These are phyloP conservation scores for Halocaridina rubra DNA, from an alignment of 2,888 invertebrate species.

Conservation along the genomic window DNA sequence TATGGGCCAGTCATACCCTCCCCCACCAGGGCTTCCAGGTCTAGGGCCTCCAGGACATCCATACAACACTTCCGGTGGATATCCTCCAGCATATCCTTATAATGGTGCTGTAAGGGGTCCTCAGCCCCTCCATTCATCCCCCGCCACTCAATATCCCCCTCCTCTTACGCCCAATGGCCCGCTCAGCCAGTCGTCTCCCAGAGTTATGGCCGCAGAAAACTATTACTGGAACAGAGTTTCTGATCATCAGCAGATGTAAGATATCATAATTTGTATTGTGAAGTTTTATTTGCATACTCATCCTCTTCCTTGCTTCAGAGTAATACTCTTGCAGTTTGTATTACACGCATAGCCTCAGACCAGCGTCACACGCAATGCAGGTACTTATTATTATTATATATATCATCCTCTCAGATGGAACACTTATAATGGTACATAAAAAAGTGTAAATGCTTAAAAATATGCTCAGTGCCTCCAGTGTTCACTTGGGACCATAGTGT, in stretches of 20 bases:
- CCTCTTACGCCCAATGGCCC: constrained; percentile 61
- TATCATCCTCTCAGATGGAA: not conserved
- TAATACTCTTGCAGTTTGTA: not conserved
- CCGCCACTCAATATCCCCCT: constrained; percentile 53
- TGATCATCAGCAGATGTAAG: constrained; percentile 47
- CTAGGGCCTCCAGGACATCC: constrained; percentile 42
- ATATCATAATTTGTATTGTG: not conserved
- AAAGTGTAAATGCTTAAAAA: not conserved
- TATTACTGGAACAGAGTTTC: constrained; percentile 48
- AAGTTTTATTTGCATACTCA: not conserved
- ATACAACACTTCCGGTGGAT: constrained; percentile 28
- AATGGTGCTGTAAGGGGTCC: constrained; percentile 54
- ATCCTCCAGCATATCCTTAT: constrained; percentile 54
- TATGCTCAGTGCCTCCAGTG: constrained; percentile 54
- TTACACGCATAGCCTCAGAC: constrained; percentile 44
- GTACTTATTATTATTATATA: not conserved
- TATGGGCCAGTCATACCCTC: constrained; percentile 38
- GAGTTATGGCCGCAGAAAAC: constrained; percentile 47
- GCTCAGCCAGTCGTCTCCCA: constrained; percentile 61
- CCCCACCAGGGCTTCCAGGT: constrained; percentile 31
- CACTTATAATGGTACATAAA: not conserved
- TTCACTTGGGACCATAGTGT: constrained; percentile 51
- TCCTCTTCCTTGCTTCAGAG: not conserved
- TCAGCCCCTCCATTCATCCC: constrained; percentile 59
- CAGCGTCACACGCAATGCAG: not conserved